Percentiles rank a stretch among this genome's conserved stretches.
Conservation (phyloP, 2,888 invertebrate species). For the Melanophora roralis region DNA sequence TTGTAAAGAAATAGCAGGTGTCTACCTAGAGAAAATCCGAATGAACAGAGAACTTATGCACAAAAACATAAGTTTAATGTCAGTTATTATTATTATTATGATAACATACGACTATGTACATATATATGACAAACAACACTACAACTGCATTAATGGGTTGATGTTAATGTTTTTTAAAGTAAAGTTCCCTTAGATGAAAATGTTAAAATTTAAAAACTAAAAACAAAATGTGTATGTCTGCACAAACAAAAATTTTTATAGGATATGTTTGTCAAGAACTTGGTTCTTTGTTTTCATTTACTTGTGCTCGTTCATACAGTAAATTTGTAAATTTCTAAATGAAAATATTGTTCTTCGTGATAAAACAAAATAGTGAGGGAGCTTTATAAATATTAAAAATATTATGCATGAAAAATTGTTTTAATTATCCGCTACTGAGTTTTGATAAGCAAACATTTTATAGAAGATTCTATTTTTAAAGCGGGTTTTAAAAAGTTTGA, state of each 20-base stretch:
- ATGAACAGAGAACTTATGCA: background rate
- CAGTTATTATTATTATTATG: slow-evolving; percentile 27
- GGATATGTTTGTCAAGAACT: slow-evolving; percentile 37
- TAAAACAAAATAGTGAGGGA: slow-evolving; percentile 30
- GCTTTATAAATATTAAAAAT: slow-evolving; percentile 6
- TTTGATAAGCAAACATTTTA: background rate
- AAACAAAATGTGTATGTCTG: background rate
- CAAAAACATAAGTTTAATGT: background rate
- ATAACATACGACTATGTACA: background rate
- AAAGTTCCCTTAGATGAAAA: slow-evolving; percentile 3
- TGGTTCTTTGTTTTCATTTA: slow-evolving; percentile 32
- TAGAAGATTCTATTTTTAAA: too few relatives aligned
- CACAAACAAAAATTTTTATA: background rate
- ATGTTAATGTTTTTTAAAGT: slow-evolving; percentile 16
- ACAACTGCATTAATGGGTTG: background rate
- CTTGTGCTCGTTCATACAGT: background rate
- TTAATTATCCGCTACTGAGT: background rate
- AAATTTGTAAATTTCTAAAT: slow-evolving; percentile 32
- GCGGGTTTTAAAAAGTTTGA: too few relatives aligned
- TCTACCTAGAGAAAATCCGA: slow-evolving; percentile 29
- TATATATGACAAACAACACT: background rate
- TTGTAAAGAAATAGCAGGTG: slow-evolving; percentile 52
- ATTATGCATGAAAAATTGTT: background rate
- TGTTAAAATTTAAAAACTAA: background rate
- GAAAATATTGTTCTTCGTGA: slow-evolving; percentile 25